Base-by-base conservation (phyloP, 1,140 invertebrate genomes). In the Heliconius melpomene region DNA sequence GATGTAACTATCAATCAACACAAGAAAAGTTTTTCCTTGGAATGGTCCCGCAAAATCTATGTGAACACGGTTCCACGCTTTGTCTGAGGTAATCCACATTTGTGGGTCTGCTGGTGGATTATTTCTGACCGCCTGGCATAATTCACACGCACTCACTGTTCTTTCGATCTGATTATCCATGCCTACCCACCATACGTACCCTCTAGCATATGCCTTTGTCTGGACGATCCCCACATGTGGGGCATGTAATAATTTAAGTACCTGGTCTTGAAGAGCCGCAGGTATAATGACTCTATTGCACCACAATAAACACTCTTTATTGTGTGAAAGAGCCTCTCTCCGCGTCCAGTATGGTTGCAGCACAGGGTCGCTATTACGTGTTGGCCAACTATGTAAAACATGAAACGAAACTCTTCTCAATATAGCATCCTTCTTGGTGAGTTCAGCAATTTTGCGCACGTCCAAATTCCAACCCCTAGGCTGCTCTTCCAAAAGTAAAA, bases 21-120 rank as follows among this genome's bases (percentile, higher is more conserved):
- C n/a, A 20, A 81, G 70, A 74, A 83, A 80, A 9, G 52, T 79
- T 76, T 83, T 80, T 8, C 77, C 76, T 75, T 82, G 76, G 40
- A 80, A 83, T 18, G 82, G 82, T 20, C 82, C 79, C 2, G 79
- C 79, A 83, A 78, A 81, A 79, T 80, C 79, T 8, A 83, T 66
- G 74, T 83, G 75, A 40, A 80, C 29, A 16, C 81, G 71, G 9
- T 38, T 60, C 75, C 40, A 38, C 38, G 7, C 38, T 38, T 38
- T 38, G 1, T 38, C 8, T 38, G 38, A 38, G 7, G 38, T 38
- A 2, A 38, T 38, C 38, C 38, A 38, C 38, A 9, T 38, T 38
- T 38, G 38, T 38, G 38, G 38, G 1, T 38, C 38, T 9, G 8
- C 38, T 38, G 38, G 38, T 38, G 38, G 38, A 38, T 38, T 38